phyloP scores from a whole-genome alignment of 35 echinoderm and acorn worm species.

The Anneissia japonica region DNA sequence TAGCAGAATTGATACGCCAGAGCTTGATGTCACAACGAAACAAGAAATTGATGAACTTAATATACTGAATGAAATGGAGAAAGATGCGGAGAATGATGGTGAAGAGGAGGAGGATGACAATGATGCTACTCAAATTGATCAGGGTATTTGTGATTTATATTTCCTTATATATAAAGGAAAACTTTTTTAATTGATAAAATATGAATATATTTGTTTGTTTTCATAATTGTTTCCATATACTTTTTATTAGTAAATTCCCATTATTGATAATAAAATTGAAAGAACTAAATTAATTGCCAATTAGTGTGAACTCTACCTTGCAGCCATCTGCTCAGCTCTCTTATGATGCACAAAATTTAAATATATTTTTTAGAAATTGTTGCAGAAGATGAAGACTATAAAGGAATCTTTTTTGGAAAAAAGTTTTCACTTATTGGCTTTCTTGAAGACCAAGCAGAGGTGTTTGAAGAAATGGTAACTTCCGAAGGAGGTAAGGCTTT shows the following conservation, averaged over 20 bases:
- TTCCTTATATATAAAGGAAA: no score
- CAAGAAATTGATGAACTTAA: neutral
- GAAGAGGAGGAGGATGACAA: conserved; percentile 24
- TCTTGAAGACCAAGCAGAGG: conserved; percentile 30
- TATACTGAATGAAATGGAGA: neutral
- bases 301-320: no score
- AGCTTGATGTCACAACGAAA: neutral
- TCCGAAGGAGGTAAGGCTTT: conserved; percentile 33
- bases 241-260: no score
- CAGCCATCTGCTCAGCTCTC: no score
- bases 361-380: neutral
- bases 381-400: neutral
- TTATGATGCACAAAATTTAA: no score
- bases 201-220: no score
- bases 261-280: no score
- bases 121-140: neutral
- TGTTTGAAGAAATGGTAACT: conserved; percentile 39
- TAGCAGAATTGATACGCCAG: neutral
- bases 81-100: conserved; percentile 14
- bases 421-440: conserved; percentile 67
- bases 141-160: neutral
- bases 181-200: no score
- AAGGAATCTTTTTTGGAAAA: conserved; percentile 59
- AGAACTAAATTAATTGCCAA: no score
- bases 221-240: no score